Conservation (phyloP, 2,888 invertebrate genomes). For the Euzetes globulus region DNA sequence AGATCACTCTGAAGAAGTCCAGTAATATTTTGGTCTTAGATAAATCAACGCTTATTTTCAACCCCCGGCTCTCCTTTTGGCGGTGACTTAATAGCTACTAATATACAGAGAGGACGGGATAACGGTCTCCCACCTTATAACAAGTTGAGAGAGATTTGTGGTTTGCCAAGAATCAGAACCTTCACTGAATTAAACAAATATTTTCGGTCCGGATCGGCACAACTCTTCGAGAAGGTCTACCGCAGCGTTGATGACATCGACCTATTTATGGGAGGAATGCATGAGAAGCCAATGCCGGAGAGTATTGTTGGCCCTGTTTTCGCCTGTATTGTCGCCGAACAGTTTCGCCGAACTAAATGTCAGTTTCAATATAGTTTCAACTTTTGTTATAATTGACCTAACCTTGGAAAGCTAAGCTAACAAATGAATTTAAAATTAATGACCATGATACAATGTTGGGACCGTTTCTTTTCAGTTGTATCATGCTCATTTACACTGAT, state of each 20-base stretch:
- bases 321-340: conserved; percentile 42
- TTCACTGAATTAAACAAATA: conserved; percentile 56
- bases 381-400: too few species aligned
- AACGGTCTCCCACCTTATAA: conserved; percentile 66
- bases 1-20: too few species aligned
- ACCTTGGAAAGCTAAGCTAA: too few species aligned
- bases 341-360: conserved; percentile 38
- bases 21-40: too few species aligned
- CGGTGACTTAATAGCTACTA: conserved; percentile 65
- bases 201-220: conserved; percentile 47
- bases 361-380: background rate
- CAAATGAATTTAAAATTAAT: too few species aligned
- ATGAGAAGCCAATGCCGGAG: conserved; percentile 40
- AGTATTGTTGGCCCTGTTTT: conserved; percentile 41
- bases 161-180: conserved; percentile 55
- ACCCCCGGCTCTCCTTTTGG: conserved; percentile 69
- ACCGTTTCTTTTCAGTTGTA: too few species aligned
- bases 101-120: conserved; percentile 71
- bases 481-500: background rate
- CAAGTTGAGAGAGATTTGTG: conserved; percentile 65
- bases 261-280: conserved; percentile 41
- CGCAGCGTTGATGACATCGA: conserved; percentile 42
- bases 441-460: too few species aligned
- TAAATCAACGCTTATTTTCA: conserved; percentile 73
- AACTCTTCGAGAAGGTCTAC: conserved; percentile 37